Base-by-base conservation (phyloP, 2,113 vertebrate genomes). In the Nyctibius bracteatus region DNA sequence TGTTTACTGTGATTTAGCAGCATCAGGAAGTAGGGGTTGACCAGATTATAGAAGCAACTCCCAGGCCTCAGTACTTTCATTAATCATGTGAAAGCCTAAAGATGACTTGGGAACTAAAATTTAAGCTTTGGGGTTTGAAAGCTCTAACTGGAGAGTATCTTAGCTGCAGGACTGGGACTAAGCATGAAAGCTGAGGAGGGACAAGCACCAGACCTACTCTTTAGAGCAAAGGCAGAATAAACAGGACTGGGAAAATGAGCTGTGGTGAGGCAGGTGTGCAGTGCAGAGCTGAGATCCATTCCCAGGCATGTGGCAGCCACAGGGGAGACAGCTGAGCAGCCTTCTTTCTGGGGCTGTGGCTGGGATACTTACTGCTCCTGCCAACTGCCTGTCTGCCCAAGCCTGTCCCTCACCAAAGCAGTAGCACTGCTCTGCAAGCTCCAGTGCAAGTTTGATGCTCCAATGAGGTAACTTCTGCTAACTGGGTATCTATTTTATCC, bases 401-500 rank as follows among this genome's bases (percentile, higher is more conserved):
- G 2, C 15, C 28, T n/a, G 52, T 72, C 68, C 31, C 33, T 75
- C 49, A 52, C 2, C 43, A 63, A 55, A 59, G 54, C 35, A 59
- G n/a, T 16, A 59, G 12, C 31, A 9, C 3, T 47, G 27, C 14
- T 0, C 0, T 23, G 33, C 0, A 1, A 74, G 19, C 19, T 79
- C 25, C 3, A 5, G 8, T 24, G 5, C 23, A 81, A 70, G 24
- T 4, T 21, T 68, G 10, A 39, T 43, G 30, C 30, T 88, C 3
- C 1, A 47, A 77, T 19, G 6, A 49, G 84, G 41, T 13, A 54
- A 21, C 9, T 51, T 57, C n/a, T 63, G 37, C 52, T 81, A 85
- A 37, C 5, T 20, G 31, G 3, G 11, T 77, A 31, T 59, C 14
- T 3, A 17, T 84, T 87, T 79, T 28, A 39, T 39, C 7, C 3